Conservation (phyloP, 2,113 vertebrate genomes). For the Lichenostomus cassidix region DNA sequence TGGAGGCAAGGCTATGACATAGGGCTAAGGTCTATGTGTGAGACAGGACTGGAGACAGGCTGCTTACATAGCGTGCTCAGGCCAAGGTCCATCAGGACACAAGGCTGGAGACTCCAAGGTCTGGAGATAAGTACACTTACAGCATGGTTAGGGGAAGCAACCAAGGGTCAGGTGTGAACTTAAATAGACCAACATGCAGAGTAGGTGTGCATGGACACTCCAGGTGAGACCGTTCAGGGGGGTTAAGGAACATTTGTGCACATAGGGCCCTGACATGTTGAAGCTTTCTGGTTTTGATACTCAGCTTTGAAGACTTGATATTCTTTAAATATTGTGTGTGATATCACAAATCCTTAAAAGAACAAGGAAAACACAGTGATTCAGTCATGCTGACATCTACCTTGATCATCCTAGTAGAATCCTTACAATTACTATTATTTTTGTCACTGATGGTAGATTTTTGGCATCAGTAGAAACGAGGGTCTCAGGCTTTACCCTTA, state of each 20-base stretch:
- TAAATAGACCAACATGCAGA: not conserved
- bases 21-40: not conserved
- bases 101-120: not conserved
- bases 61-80: not conserved
- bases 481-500: not conserved
- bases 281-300: not conserved
- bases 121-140: not conserved
- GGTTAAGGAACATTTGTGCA: not conserved
- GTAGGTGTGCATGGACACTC: not conserved
- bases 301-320: not conserved
- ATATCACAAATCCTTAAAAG: not conserved
- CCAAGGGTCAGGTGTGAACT: not conserved
- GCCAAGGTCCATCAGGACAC: not conserved
- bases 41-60: not conserved
- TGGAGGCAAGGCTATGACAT: not conserved
- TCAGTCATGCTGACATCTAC: not conserved
- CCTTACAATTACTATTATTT: not conserved
- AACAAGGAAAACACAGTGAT: not conserved
- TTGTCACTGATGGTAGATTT: not conserved
- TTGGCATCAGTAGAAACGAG: not conserved
- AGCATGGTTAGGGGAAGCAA: not conserved
- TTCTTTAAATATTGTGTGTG: not conserved
- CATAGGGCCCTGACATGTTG: not conserved
- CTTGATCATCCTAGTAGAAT: not conserved
- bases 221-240: rapidly evolving